Percentiles rank a stretch among this genome's conserved stretches.
phyloP scores from a whole-genome alignment of 2,888 invertebrate genomes.

The Metellina segmentata region DNA sequence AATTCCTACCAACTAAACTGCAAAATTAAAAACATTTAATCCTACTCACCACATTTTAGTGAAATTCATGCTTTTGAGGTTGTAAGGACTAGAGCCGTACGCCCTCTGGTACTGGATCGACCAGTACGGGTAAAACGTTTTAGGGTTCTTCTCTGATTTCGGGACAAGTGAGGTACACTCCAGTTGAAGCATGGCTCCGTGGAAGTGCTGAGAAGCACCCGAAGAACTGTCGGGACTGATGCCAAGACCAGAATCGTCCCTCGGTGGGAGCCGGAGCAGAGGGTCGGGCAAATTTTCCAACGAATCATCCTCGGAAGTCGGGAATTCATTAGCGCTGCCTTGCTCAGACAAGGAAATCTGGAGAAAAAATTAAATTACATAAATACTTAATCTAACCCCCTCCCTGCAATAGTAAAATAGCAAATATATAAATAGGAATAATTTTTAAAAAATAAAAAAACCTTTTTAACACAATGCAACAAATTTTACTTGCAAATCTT shows the following conservation, averaged over 20 bases:
- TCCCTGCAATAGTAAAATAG: too few relatives aligned
- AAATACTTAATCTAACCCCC: too few relatives aligned
- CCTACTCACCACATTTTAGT: slow-evolving; percentile 64
- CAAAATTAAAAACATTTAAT: neutral
- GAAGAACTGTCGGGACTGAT: slow-evolving; percentile 72
- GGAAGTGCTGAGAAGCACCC: slow-evolving; percentile 59
- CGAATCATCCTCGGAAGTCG: slow-evolving; percentile 52
- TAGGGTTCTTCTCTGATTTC: neutral
- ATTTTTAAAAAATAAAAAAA: too few relatives aligned
- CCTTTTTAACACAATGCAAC: too few relatives aligned
- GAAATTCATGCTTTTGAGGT: slow-evolving; percentile 58
- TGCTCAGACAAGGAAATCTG: slow-evolving; percentile 48
- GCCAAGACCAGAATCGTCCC: slow-evolving; percentile 72
- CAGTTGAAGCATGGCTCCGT: neutral
- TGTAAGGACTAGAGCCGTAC: slow-evolving; percentile 36
- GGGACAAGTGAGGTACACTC: neutral
- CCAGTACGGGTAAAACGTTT: slow-evolving; percentile 63
- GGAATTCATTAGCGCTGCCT: slow-evolving; percentile 1
- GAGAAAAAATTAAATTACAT: too few relatives aligned
- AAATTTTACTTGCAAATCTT: too few relatives aligned
- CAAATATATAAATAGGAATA: too few relatives aligned
- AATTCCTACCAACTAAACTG: neutral
- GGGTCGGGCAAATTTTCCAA: slow-evolving; percentile 37
- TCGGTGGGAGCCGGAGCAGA: slow-evolving; percentile 27
- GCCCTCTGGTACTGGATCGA: slow-evolving; percentile 36